Evolutionary conservation across 2,797 vertebrate genomes (phyloP).

Genomic region (Artibeus jamaicensis): DNA sequence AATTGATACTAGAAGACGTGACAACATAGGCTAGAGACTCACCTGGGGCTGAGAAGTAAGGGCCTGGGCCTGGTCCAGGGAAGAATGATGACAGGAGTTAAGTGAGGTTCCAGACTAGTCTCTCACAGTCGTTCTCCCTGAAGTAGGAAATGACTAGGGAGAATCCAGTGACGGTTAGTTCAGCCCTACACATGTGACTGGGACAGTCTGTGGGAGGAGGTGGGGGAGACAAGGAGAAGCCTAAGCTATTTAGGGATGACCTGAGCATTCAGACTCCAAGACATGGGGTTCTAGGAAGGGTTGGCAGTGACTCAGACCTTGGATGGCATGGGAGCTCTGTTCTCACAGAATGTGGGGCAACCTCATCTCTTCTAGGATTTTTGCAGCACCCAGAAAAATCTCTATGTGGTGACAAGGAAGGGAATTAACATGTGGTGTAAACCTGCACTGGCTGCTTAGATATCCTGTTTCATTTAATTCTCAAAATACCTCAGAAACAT

Average conservation of each 20-base stretch:
- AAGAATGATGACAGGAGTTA: not conserved
- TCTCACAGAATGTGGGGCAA: not conserved
- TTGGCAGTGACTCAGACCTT: not conserved
- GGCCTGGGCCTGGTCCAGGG: not conserved
- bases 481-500: not conserved
- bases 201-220: not conserved
- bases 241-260: not conserved
- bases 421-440: not conserved
- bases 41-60: not conserved
- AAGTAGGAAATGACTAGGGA: not conserved
- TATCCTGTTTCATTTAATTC: not conserved
- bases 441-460: not conserved
- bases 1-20: not conserved
- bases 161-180: not conserved
- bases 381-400: not conserved
- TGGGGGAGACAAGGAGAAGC: not conserved
- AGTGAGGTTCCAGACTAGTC: not conserved
- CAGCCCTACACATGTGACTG: not conserved
- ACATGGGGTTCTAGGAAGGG: not conserved
- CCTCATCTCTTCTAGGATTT: not conserved
- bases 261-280: not conserved
- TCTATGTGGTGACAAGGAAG: not conserved
- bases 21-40: not conserved
- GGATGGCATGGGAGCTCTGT: not conserved
- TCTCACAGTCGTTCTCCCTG: not conserved